Conservation (phyloP, 2,888 invertebrate species). For the Lycocerus yunnanus region DNA sequence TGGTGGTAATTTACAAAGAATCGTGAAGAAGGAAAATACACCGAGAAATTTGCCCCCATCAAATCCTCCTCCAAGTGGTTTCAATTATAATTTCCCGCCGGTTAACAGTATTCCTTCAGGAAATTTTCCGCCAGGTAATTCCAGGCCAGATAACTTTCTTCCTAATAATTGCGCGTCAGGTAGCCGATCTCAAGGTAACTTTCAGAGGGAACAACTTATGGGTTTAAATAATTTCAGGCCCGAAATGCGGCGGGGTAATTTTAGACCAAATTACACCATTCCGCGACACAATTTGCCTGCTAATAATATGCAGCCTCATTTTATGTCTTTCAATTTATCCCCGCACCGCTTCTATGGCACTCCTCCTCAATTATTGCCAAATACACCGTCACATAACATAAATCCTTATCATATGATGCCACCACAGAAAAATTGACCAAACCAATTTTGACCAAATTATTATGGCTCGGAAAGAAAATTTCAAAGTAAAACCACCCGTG, state of each 20-base stretch:
- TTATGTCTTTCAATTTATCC: not conserved
- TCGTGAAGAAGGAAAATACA: too few species aligned
- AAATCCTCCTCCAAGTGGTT: too few species aligned
- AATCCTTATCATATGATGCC: not conserved
- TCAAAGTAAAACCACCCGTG: too few species aligned
- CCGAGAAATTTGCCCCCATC: too few species aligned
- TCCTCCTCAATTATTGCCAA: not conserved
- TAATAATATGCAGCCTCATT: not conserved
- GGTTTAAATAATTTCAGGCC: not conserved
- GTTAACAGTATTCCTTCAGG: not conserved
- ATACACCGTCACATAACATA: not conserved
- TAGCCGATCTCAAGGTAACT: not conserved
- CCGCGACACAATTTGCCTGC: not conserved
- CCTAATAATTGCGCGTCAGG: not conserved
- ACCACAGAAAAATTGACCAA: not conserved
- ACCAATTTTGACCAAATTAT: not conserved
- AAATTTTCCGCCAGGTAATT: not conserved
- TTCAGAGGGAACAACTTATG: not conserved
- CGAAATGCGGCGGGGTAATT: not conserved
- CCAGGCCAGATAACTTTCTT: too few species aligned
- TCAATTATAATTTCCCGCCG: not conserved
- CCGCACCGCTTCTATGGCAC: not conserved
- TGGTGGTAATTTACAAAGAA: too few species aligned
- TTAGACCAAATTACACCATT: not conserved
- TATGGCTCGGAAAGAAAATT: not conserved